A percentile compares a stretch with the other conserved stretches of the same genome.
These are phyloP conservation scores for Calonectris borealis DNA, from an alignment of 2,113 vertebrate species.

Conservation along the genomic window DNA sequence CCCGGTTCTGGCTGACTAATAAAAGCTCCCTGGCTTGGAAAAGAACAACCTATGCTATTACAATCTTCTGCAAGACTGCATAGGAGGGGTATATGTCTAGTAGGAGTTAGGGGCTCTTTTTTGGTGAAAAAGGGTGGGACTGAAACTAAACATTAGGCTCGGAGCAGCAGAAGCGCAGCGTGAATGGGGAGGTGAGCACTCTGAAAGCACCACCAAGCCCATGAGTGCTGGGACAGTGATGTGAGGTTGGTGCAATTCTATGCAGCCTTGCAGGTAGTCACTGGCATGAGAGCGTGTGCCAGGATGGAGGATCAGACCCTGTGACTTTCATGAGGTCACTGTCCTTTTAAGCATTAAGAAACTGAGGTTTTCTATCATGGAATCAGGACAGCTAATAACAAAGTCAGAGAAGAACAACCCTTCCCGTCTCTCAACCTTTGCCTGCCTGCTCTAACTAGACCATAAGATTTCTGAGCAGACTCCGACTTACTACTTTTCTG, in stretches of 20 bases:
- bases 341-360: not conserved
- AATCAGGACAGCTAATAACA: not conserved
- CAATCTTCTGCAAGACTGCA: not conserved
- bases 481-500: not conserved
- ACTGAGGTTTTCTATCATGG: not conserved
- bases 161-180: rapidly evolving
- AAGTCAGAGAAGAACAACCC: not conserved
- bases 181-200: rapidly evolving
- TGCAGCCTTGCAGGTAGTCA: not conserved
- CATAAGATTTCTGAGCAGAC: not conserved
- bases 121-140: not conserved
- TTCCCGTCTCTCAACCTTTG: not conserved
- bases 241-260: not conserved
- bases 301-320: not conserved
- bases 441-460: not conserved
- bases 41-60: not conserved
- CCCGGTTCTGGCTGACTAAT: not conserved
- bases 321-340: not conserved
- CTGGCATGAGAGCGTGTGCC: not conserved
- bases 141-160: not conserved
- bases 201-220: not conserved
- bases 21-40: not conserved
- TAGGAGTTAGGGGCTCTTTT: not conserved
- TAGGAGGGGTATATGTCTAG: not conserved
- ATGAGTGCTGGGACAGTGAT: rapidly evolving